These are phyloP conservation scores for Globicephala melas DNA, from an alignment of 2,113 vertebrate genomes.

Conservation along the genomic window DNA sequence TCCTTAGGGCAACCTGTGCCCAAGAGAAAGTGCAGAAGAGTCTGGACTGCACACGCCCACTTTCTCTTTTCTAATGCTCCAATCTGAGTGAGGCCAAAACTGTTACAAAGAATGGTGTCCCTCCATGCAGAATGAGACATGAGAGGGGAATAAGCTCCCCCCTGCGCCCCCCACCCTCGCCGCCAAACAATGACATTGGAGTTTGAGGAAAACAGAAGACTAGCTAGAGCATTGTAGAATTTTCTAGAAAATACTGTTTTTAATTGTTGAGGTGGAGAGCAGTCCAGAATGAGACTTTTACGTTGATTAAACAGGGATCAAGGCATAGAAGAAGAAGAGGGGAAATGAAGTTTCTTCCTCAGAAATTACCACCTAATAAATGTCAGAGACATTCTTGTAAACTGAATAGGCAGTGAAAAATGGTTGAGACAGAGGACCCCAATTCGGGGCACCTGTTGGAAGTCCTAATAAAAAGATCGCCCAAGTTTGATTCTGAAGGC, in stretches of 20 bases:
- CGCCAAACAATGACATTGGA: background rate
- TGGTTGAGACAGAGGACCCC: background rate
- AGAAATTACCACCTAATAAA: background rate
- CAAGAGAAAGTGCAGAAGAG: background rate
- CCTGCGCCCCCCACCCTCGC: background rate
- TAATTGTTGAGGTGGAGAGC: background rate
- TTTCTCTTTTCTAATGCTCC: background rate
- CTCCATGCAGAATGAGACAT: background rate
- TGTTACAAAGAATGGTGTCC: background rate
- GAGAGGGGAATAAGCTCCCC: background rate
- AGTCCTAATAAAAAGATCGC: background rate
- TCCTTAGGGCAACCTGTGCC: background rate
- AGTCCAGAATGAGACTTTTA: background rate
- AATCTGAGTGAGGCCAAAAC: background rate
- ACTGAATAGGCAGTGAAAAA: background rate
- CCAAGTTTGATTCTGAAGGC: background rate
- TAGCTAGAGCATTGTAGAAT: background rate
- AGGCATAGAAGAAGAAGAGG: background rate
- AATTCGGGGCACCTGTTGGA: background rate
- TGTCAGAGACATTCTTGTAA: background rate
- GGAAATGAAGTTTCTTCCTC: background rate
- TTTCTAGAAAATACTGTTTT: background rate
- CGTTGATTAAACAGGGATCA: background rate
- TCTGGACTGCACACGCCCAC: rapidly evolving
- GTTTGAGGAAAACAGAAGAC: background rate